Evolutionary conservation across 2,797 vertebrate genomes (phyloP).

Genomic region (Myotis pilosus): DNA sequence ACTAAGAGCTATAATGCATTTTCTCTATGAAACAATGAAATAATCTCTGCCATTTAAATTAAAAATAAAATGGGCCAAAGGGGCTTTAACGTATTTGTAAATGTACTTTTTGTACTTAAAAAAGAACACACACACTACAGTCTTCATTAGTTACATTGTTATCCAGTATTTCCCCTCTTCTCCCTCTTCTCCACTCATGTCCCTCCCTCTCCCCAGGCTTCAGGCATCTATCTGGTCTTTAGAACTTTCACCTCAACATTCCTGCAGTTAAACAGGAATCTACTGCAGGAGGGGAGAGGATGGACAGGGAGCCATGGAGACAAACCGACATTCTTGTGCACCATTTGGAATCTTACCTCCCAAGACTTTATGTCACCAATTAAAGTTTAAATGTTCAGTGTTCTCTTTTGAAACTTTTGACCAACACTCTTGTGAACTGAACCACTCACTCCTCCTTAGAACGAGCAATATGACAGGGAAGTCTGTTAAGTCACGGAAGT

Average conservation of each 20-base stretch:
- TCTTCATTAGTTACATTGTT: not conserved
- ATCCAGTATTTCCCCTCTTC: not conserved
- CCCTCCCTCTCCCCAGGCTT: no score
- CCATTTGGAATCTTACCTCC: not conserved
- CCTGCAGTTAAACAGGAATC: not conserved
- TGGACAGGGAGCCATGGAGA: not conserved
- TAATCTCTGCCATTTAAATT: not conserved
- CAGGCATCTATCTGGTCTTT: not conserved
- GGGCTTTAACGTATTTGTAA: not conserved
- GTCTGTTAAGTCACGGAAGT: not conserved
- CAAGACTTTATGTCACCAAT: not conserved
- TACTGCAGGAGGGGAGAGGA: not conserved
- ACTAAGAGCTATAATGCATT: not conserved
- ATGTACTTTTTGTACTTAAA: constrained; percentile 41
- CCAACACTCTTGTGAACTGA: not conserved
- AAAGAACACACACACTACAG: not conserved
- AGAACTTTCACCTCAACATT: not conserved
- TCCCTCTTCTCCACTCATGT: not conserved
- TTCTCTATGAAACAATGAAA: not conserved
- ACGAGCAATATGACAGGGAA: not conserved
- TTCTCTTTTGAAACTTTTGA: not conserved
- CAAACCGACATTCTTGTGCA: not conserved
- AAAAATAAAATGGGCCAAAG: not conserved
- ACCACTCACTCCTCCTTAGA: not conserved
- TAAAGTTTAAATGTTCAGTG: not conserved